phyloP scores from a whole-genome alignment of 1,140 invertebrate genomes.

The Mercenaria mercenaria region DNA sequence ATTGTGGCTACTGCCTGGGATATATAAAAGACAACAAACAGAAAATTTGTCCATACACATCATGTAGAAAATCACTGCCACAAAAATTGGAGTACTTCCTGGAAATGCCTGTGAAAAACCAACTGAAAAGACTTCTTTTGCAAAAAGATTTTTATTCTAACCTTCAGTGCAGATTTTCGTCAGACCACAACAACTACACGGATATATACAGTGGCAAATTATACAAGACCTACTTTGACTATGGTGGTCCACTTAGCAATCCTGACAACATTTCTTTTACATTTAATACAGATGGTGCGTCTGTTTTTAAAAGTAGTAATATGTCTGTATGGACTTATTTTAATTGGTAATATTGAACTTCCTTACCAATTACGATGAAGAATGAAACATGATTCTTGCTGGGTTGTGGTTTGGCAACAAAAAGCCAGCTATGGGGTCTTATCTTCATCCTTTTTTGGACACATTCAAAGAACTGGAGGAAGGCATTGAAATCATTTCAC shows the following conservation, averaged over 20 bases:
- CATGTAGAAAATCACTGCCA: not conserved
- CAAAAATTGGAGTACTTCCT: conserved; percentile 50
- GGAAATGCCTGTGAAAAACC: conserved; percentile 61
- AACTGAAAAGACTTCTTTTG: conserved; percentile 42
- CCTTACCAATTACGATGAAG: conserved; percentile 45
- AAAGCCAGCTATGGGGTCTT: conserved; percentile 64
- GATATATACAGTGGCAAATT: conserved; percentile 52
- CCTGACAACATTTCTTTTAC: conserved; percentile 53
- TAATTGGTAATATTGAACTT: conserved; percentile 56
- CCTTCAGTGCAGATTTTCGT: conserved; percentile 39
- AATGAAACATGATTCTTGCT: conserved; percentile 59
- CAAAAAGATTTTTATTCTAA: conserved; percentile 54
- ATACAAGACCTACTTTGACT: conserved; percentile 8
- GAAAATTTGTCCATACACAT: conserved; percentile 43
- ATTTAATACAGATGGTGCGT: conserved; percentile 63
- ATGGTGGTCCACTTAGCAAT: conserved; percentile 90
- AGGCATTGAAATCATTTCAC: conserved; percentile 20
- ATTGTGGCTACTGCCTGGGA: conserved; percentile 55
- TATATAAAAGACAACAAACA: not conserved
- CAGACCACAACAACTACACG: not conserved
- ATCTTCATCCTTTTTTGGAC: conserved; percentile 53
- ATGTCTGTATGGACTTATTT: conserved; percentile 59
- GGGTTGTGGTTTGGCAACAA: conserved; percentile 61
- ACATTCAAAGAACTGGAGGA: conserved; percentile 24
- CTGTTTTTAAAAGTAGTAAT: conserved; percentile 62